Evolutionary conservation across 2,113 vertebrate species (phyloP).

Genomic region (Ciconia maguari): DNA sequence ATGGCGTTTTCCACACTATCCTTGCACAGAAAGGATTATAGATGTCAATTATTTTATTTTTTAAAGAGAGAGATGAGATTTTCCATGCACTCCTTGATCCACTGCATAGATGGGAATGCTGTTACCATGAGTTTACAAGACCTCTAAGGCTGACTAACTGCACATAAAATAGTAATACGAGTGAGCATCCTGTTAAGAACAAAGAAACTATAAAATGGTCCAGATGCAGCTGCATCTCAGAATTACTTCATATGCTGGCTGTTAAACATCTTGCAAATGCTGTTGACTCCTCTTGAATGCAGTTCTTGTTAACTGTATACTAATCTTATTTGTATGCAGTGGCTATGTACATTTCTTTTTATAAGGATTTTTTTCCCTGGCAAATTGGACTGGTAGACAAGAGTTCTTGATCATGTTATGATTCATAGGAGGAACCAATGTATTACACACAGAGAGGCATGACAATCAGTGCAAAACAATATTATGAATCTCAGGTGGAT

Average conservation of each 20-base stretch:
- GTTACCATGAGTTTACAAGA: not conserved
- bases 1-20: not conserved
- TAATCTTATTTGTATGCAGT: slow-evolving; percentile 29
- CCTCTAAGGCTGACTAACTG: slow-evolving; percentile 19
- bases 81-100: not conserved
- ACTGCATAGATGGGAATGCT: not conserved
- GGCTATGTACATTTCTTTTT: slow-evolving; percentile 32
- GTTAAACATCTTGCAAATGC: slow-evolving; percentile 40
- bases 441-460: not conserved
- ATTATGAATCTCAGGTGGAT: not conserved
- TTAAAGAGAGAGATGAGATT: not conserved
- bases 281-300: slow-evolving; percentile 17
- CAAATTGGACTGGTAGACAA: slow-evolving; percentile 1
- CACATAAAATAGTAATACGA: slow-evolving; percentile 27
- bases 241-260: slow-evolving; percentile 11
- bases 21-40: not conserved
- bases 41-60: not conserved
- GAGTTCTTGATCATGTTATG: not conserved
- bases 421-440: not conserved
- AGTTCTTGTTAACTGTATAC: not conserved
- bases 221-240: slow-evolving; percentile 42
- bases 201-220: slow-evolving; percentile 33
- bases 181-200: slow-evolving; percentile 32
- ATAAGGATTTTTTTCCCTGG: not conserved
- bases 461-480: slow-evolving; percentile 21